Conservation (phyloP, 2,888 invertebrate species). For the Chromoteleia sp. region DNA sequence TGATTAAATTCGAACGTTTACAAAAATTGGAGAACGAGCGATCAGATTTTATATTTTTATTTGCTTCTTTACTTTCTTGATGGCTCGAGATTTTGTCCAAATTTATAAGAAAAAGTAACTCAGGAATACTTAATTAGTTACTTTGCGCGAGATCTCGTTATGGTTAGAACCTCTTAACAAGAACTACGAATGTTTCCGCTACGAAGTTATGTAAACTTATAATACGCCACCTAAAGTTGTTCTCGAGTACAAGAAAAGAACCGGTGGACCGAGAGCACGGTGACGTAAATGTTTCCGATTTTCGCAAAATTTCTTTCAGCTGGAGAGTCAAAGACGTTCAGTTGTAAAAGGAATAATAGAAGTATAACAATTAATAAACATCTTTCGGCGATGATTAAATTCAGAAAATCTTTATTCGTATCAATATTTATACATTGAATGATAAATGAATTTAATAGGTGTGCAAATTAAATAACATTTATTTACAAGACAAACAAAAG, state of each 20-base stretch:
- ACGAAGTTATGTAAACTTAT: conserved; percentile 66
- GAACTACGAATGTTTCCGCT: conserved; percentile 62
- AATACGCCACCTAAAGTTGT: conserved; percentile 58
- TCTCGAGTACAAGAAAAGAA: conserved; percentile 49
- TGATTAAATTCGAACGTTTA: conserved; percentile 5
- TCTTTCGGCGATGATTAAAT: too few relatives aligned
- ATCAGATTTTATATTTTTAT: background rate
- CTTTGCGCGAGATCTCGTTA: conserved; percentile 60
- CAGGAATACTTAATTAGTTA: conserved; percentile 63
- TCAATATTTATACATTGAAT: too few relatives aligned
- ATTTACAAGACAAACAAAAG: too few relatives aligned
- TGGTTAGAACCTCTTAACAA: conserved; percentile 68
- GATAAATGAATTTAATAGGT: too few relatives aligned
- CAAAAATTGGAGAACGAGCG: background rate
- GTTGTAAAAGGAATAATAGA: too few relatives aligned
- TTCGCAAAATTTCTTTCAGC: conserved; percentile 8
- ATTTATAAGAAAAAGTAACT: conserved; percentile 45
- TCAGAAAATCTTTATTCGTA: too few relatives aligned
- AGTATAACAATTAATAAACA: too few relatives aligned
- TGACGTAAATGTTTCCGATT: conserved; percentile 42
- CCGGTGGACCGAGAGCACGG: conserved; percentile 24
- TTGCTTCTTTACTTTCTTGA: conserved; percentile 5
- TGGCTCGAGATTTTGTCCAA: conserved; percentile 12
- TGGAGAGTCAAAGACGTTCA: background rate
- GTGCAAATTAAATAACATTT: too few relatives aligned